Percentiles rank a stretch among this genome's conserved stretches.
phyloP scores from a whole-genome alignment of 2,797 vertebrate species.

The Artibeus lituratus region DNA sequence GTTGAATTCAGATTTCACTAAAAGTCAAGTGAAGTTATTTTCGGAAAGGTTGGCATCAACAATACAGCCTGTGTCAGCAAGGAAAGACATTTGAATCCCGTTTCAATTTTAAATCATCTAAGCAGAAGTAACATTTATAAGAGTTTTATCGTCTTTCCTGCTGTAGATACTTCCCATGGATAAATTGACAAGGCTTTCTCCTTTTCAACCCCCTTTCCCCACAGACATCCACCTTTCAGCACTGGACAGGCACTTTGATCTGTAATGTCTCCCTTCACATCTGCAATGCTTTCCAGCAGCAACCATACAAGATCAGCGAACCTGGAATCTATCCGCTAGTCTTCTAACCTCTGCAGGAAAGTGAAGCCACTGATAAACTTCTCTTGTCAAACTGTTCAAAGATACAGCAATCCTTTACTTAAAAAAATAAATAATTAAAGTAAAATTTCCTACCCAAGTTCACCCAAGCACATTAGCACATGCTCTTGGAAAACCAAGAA shows the following conservation, averaged over 20 bases:
- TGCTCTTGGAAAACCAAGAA: not conserved
- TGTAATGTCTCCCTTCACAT: not conserved
- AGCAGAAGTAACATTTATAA: conserved; percentile 46
- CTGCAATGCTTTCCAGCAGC: not conserved
- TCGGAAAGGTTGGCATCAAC: not conserved
- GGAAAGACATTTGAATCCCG: not conserved
- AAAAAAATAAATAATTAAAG: not conserved
- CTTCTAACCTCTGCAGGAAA: not conserved
- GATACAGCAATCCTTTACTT: not conserved
- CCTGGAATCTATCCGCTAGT: not conserved
- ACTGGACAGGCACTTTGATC: not conserved
- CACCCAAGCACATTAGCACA: not conserved
- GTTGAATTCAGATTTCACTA: not conserved
- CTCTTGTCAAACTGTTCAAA: not conserved
- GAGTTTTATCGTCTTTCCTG: not conserved
- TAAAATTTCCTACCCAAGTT: not conserved
- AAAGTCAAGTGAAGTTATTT: conserved; percentile 33
- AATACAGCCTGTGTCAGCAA: not conserved
- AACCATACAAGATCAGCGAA: not conserved
- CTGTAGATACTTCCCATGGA: not conserved
- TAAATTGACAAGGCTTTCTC: not conserved
- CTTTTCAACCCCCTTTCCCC: not conserved
- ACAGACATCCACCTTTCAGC: not conserved
- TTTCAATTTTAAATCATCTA: conserved; percentile 29
- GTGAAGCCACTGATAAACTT: not conserved